Percentiles rank a stretch among this genome's conserved stretches.
Conservation (phyloP, 2,113 vertebrate species). For the Menidia beryllina region DNA sequence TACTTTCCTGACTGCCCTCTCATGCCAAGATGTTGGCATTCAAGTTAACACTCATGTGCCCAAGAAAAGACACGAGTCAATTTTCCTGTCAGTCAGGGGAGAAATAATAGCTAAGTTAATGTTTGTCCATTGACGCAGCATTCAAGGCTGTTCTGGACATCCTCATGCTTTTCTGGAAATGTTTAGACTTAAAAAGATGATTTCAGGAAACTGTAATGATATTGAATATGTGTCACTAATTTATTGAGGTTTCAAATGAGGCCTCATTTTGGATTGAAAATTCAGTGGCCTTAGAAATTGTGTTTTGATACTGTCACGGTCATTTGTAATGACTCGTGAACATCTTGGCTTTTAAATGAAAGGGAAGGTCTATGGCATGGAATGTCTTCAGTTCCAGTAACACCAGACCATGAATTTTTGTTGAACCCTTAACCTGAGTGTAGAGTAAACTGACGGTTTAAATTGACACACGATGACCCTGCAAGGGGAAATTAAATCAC, state of each 20-base stretch:
- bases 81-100: constrained; percentile 56
- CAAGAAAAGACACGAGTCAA: constrained; percentile 42
- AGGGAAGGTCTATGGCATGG: constrained; percentile 12
- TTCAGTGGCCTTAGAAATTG: constrained; percentile 23
- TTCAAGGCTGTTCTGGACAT: constrained; percentile 34
- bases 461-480: too few species aligned
- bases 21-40: constrained; percentile 50
- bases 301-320: neutral
- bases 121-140: constrained; percentile 33
- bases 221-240: constrained; percentile 47
- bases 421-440: constrained; percentile 38
- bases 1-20: constrained; percentile 56
- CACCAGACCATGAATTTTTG: constrained; percentile 34
- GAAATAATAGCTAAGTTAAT: constrained; percentile 29
- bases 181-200: constrained; percentile 33
- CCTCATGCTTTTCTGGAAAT: constrained; percentile 40
- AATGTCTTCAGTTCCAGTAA: constrained; percentile 19
- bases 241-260: constrained; percentile 51
- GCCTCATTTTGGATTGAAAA: constrained; percentile 42
- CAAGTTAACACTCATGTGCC: constrained; percentile 15
- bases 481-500: too few species aligned
- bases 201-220: constrained; percentile 64
- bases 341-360: neutral
- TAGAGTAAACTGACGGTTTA: constrained; percentile 30
- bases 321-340: constrained; percentile 2